phyloP scores from a whole-genome alignment of 2,888 invertebrate species.

The Pachydiplax longipennis region DNA sequence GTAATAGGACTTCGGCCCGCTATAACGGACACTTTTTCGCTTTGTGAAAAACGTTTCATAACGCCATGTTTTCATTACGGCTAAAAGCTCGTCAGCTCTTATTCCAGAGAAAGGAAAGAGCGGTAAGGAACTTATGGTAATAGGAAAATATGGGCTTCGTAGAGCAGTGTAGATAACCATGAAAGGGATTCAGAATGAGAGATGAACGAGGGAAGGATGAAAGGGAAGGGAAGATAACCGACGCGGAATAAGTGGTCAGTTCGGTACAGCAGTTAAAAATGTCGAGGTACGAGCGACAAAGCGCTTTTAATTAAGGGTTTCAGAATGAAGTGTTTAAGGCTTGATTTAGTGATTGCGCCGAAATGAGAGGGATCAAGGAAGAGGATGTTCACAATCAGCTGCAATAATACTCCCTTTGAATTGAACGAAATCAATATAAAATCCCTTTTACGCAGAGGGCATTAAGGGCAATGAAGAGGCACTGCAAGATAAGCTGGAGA shows the following conservation, averaged over 20 bases:
- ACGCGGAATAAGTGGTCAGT: neutral
- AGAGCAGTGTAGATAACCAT: no score
- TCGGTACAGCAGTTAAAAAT: neutral
- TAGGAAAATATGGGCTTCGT: neutral
- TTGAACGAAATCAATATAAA: no score
- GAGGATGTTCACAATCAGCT: no score
- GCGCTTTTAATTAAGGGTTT: neutral
- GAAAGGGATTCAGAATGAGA: neutral
- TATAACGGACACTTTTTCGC: no score
- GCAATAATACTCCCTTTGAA: no score
- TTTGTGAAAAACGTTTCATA: no score
- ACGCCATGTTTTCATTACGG: no score
- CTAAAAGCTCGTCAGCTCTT: no score
- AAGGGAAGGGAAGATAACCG: neutral
- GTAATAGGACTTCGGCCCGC: no score
- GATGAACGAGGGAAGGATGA: neutral
- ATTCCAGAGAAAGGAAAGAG: neutral
- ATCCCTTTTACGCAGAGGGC: no score
- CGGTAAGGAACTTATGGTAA: neutral
- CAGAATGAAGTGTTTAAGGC: neutral
- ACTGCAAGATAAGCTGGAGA: no score
- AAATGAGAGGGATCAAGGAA: neutral
- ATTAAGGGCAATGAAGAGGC: no score
- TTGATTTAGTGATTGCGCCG: neutral
- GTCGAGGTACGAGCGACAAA: neutral